These are phyloP conservation scores for Monopis laevigella DNA, from an alignment of 2,888 invertebrate species.

Conservation along the genomic window DNA sequence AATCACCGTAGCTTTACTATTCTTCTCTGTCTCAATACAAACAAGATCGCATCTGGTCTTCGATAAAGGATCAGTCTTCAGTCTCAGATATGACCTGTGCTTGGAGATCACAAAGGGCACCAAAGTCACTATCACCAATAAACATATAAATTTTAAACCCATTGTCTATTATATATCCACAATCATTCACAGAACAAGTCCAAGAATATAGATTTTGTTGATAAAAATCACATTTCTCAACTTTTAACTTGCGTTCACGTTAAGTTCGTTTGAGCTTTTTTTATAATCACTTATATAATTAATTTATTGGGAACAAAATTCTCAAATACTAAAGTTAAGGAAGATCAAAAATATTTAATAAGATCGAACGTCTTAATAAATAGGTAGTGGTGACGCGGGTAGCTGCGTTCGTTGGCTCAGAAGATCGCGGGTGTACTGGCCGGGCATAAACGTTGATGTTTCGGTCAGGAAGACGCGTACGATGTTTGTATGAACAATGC, in stretches of 20 bases:
- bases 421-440: conserved; percentile 7
- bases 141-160: conserved; percentile 32
- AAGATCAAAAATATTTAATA: too few species aligned
- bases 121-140: conserved; percentile 32
- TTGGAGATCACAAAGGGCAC: conserved; percentile 32
- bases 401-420: conserved; percentile 7
- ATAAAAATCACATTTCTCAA: too few species aligned
- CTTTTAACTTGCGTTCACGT: too few species aligned
- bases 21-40: conserved; percentile 54
- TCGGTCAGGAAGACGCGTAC: conserved; percentile 5
- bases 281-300: too few species aligned
- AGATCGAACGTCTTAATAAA: too few species aligned
- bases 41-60: conserved; percentile 70
- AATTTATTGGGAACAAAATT: too few species aligned
- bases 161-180: conserved; percentile 26
- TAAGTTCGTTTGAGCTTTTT: too few species aligned
- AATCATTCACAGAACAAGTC: too few species aligned
- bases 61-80: conserved; percentile 59
- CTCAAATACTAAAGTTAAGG: too few species aligned
- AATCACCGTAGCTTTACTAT: conserved; percentile 44
- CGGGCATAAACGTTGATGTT: not conserved
- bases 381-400: too few species aligned
- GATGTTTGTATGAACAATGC: too few species aligned
- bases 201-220: too few species aligned
- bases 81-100: conserved; percentile 41